Percentiles rank a stretch among this genome's conserved stretches.
phyloP scores from a whole-genome alignment of 2,888 invertebrate species.

The Megalurothrips usitatus region DNA sequence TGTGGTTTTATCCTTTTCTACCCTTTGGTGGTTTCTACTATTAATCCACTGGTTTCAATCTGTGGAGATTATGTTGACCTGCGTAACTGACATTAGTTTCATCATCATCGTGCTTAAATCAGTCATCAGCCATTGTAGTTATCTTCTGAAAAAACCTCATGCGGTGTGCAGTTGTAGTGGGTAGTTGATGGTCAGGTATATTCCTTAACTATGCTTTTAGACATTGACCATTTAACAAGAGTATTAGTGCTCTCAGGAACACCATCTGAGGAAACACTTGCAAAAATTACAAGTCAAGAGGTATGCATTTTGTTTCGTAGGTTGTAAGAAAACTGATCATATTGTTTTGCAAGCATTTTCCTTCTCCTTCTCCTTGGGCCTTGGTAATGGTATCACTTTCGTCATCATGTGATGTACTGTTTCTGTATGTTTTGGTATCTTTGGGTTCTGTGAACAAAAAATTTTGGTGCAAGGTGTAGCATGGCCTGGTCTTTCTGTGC shows the following conservation, averaged over 20 bases:
- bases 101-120: too few relatives aligned
- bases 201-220: constrained; percentile 48
- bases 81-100: too few relatives aligned
- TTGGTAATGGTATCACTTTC: too few relatives aligned
- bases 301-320: constrained; percentile 48
- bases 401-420: constrained; percentile 28
- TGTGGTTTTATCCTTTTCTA: too few relatives aligned
- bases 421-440: constrained; percentile 31
- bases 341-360: neutral
- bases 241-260: constrained; percentile 84
- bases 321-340: neutral
- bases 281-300: constrained; percentile 84
- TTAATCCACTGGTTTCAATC: too few relatives aligned
- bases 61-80: too few relatives aligned
- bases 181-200: neutral
- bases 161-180: neutral
- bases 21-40: too few relatives aligned
- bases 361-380: neutral
- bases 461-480: too few relatives aligned
- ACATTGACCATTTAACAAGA: constrained; percentile 86
- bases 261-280: constrained; percentile 73
- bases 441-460: too few relatives aligned
- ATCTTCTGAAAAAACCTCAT: neutral
- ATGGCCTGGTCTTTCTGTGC: too few relatives aligned
- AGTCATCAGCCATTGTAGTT: neutral